Base-by-base conservation (phyloP, 2,888 invertebrate species). In the Agriopis leucophaearia region DNA sequence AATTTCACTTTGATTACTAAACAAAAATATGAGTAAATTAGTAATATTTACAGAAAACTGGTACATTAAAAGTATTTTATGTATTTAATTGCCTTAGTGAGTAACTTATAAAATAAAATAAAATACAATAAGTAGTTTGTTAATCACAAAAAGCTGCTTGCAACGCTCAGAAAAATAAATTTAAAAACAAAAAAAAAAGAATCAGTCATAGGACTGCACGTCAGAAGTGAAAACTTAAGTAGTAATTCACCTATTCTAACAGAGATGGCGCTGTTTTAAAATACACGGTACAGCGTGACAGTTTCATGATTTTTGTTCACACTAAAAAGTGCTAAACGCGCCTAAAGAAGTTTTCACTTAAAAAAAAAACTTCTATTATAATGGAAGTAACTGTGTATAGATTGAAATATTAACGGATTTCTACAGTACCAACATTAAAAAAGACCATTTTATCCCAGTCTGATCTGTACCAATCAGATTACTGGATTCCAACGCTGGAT, bases 361-460 rank as follows among this genome's bases (percentile, higher is more conserved):
- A n/a, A 18, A 54, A 16, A 59, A 15, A 35, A 61, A 66, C 15
- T 45, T 64, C 27, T 4, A 27, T 72, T 55, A 52, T 72, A 65
- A 68, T 76, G 54, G 84, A 84, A 85, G 82, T 83, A 85, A 78
- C 82, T 81, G 76, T 77, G 82, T 50, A 12, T n/a, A 13, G 6
- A 48, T 18, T 48, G 16, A 9, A 48, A 47, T 8, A 15, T 47
- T 12, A 27, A 38, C 38, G 9, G 8, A 13, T 13, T 1, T 13
- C 42, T 10, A 42, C 12, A 12, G 42, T 10, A 42, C n/a, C n/a
- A n/a, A n/a, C 42, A 42, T 42, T 42, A 13, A 42, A 27, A 27
- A 27, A 0, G 0, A 27, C 27, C n/a, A n/a, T n/a, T n/a, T n/a
- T n/a, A n/a, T n/a, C n/a, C n/a, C n/a, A n/a, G n/a, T n/a, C n/a